These are phyloP conservation scores for Avahi laniger DNA, from an alignment of 2,797 vertebrate genomes.

Conservation along the genomic window DNA sequence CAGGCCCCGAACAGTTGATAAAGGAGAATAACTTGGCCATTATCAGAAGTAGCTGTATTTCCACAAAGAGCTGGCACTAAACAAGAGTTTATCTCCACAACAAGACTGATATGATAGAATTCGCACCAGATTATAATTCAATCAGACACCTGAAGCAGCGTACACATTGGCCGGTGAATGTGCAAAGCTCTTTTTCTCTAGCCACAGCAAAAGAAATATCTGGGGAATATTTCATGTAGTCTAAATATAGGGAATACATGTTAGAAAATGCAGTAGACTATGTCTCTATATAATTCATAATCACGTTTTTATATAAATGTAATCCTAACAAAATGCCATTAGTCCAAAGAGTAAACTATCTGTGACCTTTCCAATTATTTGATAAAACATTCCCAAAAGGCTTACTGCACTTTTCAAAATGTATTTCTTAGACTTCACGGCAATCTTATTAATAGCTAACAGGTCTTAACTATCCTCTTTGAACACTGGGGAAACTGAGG, in stretches of 20 bases:
- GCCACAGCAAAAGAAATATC: neutral
- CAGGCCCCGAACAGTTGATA: conserved; percentile 82
- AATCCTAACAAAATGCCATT: conserved; percentile 50
- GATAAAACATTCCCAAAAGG: conserved; percentile 23
- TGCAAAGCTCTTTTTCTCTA: conserved; percentile 33
- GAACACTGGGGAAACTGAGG: neutral
- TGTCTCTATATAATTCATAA: neutral
- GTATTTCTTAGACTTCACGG: neutral
- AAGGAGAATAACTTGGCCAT: conserved; percentile 86
- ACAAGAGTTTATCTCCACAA: conserved; percentile 84
- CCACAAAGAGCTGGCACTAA: conserved; percentile 83
- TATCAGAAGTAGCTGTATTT: conserved; percentile 85
- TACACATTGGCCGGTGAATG: conserved; percentile 43
- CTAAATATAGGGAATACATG: neutral
- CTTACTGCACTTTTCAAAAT: neutral
- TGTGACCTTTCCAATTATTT: conserved; percentile 63
- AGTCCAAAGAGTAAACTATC: conserved; percentile 16
- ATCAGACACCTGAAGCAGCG: conserved; percentile 79
- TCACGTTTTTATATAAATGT: conserved; percentile 40
- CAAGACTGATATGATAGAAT: conserved; percentile 82
- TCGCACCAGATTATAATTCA: conserved; percentile 78
- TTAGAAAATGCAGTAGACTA: neutral
- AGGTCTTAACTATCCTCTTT: neutral
- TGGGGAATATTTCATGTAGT: neutral
- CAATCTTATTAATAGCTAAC: neutral